Evolutionary conservation across 2,113 vertebrate genomes (phyloP), one percentile per base, ranked within the genome.

Genomic region (Oncorhynchus masou): DNA sequence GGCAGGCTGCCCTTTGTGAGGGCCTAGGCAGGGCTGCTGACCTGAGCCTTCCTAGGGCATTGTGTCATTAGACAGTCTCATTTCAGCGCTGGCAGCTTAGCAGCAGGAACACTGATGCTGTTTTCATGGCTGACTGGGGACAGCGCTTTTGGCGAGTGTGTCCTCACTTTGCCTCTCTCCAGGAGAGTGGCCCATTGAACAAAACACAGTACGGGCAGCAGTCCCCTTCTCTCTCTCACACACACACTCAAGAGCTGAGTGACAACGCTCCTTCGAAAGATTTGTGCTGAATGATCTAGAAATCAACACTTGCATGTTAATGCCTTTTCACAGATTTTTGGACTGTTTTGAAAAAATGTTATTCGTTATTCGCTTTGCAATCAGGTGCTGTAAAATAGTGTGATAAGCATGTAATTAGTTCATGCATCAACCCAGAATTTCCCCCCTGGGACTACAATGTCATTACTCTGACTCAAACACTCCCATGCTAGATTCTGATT

Each of bases 51-150:
- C 68, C 72, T 60, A 2, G 79, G 78, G 86, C 84, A 72, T 79
- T 78, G 74, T 88, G 79, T 84, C 82, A 84, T 87, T 83, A 87
- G 68, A n/a, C 64, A 8, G 81, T 70, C 85, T 89, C 85, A 82
- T 84, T 81, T 74, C 71, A 76, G 27, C 70, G 76, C 75, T 74
- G 77, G 70, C 79, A 69, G 81, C 71, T 54, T 45, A 82, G 79
- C 85, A 68, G 84, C 31, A 20, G 74, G 72, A 80, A 78, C 24
- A 62, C 74, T 24, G 45, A 79, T 86, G 80, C 83, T 70, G 83
- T 82, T 91, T 90, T 89, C 85, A 89, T 71, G 87, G 87, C 83
- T 85, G 87, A 87, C 74, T 79, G 81, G 72, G 83, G 80, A 87
- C 60, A 49, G 66, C 27, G 31, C 80, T 86, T 25, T 45, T 73